These are phyloP conservation scores for Poecilia wingei DNA, from an alignment of 2,797 vertebrate genomes.

Conservation along the genomic window DNA sequence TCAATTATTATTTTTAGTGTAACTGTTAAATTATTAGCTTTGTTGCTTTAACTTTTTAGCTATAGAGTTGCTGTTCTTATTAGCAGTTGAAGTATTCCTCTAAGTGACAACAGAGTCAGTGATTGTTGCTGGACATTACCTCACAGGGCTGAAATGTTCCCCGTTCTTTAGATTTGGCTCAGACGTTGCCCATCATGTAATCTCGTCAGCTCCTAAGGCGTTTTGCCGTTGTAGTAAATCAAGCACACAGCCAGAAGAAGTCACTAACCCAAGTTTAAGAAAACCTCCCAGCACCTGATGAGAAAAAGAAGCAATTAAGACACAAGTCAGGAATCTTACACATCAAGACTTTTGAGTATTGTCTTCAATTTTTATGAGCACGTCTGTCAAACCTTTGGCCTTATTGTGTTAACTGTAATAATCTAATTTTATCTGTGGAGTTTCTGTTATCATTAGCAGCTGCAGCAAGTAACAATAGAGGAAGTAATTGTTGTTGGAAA, in stretches of 20 bases:
- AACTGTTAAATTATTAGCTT: background rate
- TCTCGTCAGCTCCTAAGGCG: background rate
- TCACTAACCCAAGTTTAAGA: background rate
- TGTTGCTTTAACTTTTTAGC: background rate
- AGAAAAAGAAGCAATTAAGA: background rate
- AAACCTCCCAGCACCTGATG: background rate
- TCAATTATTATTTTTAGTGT: background rate
- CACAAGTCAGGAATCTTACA: background rate
- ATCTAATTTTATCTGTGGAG: background rate
- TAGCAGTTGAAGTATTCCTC: background rate
- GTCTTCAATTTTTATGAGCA: background rate
- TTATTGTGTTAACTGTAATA: background rate
- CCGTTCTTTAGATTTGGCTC: background rate
- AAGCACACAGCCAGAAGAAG: background rate
- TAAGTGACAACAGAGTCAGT: background rate
- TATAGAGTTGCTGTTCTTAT: background rate
- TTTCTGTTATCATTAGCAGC: background rate
- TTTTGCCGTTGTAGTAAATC: background rate
- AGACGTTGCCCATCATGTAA: no score
- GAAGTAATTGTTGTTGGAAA: background rate
- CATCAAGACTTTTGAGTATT: background rate
- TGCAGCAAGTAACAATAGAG: background rate
- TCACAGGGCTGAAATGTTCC: background rate
- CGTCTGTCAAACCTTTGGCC: background rate
- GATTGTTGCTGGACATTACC: slow-evolving; percentile 4